Percentiles rank a stretch among this genome's conserved stretches.
Conservation (phyloP, 2,797 vertebrate species). For the Bryconaethiops microstoma region DNA sequence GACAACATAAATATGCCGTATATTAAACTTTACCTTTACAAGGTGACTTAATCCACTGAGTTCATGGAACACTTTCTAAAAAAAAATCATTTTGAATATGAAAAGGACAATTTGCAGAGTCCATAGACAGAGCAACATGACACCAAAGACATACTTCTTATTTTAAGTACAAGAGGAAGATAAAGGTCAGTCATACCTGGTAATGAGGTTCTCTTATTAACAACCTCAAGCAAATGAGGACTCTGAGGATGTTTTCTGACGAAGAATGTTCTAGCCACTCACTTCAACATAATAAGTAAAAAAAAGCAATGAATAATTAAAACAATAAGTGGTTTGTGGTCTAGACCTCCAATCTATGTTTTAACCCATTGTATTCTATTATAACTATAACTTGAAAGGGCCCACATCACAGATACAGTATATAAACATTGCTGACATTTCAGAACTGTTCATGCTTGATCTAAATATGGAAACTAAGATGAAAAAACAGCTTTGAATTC, state of each 20-base stretch:
- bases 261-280: constrained; percentile 82
- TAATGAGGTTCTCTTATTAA: constrained; percentile 84
- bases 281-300: constrained; percentile 61
- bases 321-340: background rate
- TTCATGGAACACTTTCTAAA: constrained; percentile 81
- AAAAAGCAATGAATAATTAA: background rate
- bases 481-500: no score
- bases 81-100: background rate
- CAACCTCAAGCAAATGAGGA: constrained; percentile 86
- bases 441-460: no score
- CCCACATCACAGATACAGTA: no score
- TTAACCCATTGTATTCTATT: no score
- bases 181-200: constrained; percentile 74
- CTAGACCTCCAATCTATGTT: background rate
- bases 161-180: background rate
- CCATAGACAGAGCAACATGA: background rate
- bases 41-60: constrained; percentile 81
- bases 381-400: no score
- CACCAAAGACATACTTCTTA: background rate
- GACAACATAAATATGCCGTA: background rate
- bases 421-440: no score
- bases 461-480: no score
- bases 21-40: constrained; percentile 75
- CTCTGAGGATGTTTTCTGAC: constrained; percentile 80
- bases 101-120: background rate